Base-by-base conservation (phyloP, 2,113 vertebrate species). In the Neolamprologus ventralis region DNA sequence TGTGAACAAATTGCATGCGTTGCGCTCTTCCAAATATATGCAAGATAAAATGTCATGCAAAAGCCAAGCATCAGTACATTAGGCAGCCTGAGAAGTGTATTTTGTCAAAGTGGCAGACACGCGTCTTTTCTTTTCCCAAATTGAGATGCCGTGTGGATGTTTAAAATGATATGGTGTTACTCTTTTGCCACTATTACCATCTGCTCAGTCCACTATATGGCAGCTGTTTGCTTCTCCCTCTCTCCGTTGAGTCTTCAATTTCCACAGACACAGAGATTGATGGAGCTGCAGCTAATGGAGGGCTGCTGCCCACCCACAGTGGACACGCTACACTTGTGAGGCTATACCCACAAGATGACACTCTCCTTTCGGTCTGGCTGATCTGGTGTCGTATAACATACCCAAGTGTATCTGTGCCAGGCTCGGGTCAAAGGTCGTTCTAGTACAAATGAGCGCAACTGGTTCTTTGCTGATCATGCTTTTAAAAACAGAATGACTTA, bases 181-280 rank as follows among this genome's bases (percentile, higher is more conserved):
- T 60, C 88, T 92, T 87, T 82, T 82, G 81, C 87, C 87, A 90
- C 87, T 75, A 8, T 84, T 26, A 17, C 93, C 94, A 95, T 95
- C 95, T 96, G 94, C 80, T 95, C 73, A 68, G 89, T 85, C 89
- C 54, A 60, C 84, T 83, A 40, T 33, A 21, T 85, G 88, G 81
- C 95, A 96, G 92, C 93, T 96, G 94, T 89, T 90, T 78, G 83
- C 60, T 63, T 93, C 53, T 85, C 54, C 73, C 73, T 89, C 45
- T 89, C 82, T 86, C 54, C 2, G 26, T 71, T 7, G 80, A 86
- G 93, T 87, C 88, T 93, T 95, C 79, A 85, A 84, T 95, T 96
- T 95, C 88, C 60, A 87, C 60, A 47, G 57, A 84, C 84, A 75
- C 55, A 65, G 58, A 88, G 90, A 92, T 81, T 84, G 87, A 93